Evolutionary conservation across 2,113 vertebrate species (phyloP), one percentile per base, ranked within the genome.

Genomic region (Cyanoderma ruficeps): DNA sequence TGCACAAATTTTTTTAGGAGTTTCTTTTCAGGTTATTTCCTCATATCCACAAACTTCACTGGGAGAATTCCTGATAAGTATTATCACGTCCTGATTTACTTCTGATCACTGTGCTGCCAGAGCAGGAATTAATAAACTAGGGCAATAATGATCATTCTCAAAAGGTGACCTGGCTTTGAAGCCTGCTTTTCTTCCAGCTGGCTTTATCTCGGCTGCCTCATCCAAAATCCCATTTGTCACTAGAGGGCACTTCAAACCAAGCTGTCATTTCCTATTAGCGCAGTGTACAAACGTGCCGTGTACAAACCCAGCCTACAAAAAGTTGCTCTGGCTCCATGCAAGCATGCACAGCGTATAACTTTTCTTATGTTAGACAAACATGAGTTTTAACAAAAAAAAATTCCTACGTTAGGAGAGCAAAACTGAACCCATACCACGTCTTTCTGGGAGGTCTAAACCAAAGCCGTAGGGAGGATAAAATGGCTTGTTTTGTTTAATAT

Each of bases 191-290:
- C 35, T 65, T 47, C 30, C 6, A 5, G 13, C 28, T 1, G 42
- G 11, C 12, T 56, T 59, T 42, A 24, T 42, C 77, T 25, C 44
- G 6, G 46, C 46, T 6, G 18, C 56, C 46, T 55, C 41, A 41
- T 11, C 55, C 78, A 18, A 64, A 80, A 83, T 22, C 42, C 33
- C 37, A 10, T 27, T 75, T 67, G 71, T 94, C 97, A 96, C 96
- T 59, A 97, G 97, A 95, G 93, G 97, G 96, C 95, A 88, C 81
- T 75, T 96, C 64, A 91, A 63, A 93, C 94, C 63, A 96, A 96
- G 77, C 46, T 95, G 95, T 96, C 94, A 65, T 27, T 90, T 76
- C 46, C 2, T 3, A 91, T 89, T 35, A 59, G 35, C 21, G 8
- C 5, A 4, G 8, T 18, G 15, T 13, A 5, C 3, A 56, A 47